These are phyloP conservation scores for Spermophilus dauricus DNA, from an alignment of 2,113 vertebrate species.

Conservation along the genomic window DNA sequence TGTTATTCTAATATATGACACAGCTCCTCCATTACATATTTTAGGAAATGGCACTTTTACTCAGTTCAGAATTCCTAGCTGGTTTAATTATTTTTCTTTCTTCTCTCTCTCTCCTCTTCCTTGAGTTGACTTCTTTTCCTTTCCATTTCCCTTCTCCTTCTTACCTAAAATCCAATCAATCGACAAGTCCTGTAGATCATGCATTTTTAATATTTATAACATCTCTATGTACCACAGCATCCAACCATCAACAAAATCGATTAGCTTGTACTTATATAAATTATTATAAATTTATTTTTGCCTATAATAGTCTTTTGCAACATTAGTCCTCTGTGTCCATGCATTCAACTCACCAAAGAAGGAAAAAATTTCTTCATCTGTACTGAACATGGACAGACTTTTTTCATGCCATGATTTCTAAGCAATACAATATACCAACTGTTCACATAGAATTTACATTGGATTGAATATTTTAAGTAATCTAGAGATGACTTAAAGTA, in stretches of 20 bases:
- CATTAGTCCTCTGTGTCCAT: background rate
- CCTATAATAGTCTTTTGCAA: background rate
- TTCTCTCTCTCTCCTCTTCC: accelerated
- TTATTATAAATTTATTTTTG: background rate
- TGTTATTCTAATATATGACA: background rate
- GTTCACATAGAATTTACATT: background rate
- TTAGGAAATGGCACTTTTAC: slow-evolving; percentile 3
- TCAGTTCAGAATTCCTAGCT: background rate
- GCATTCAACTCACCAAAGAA: background rate
- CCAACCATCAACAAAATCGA: background rate
- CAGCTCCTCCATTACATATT: background rate
- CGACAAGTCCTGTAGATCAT: background rate
- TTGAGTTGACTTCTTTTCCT: too few species aligned
- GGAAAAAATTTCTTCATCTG: background rate
- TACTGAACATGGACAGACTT: background rate
- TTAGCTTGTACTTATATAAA: background rate
- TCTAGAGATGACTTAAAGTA: background rate
- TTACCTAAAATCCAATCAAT: background rate
- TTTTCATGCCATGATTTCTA: background rate
- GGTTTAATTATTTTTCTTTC: background rate
- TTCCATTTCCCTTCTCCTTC: background rate
- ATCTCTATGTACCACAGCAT: background rate
- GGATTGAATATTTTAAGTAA: background rate
- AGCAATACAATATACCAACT: background rate
- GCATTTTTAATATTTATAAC: background rate